Base-by-base conservation (phyloP, 2,888 invertebrate genomes). In the Melinaea menophilus region DNA sequence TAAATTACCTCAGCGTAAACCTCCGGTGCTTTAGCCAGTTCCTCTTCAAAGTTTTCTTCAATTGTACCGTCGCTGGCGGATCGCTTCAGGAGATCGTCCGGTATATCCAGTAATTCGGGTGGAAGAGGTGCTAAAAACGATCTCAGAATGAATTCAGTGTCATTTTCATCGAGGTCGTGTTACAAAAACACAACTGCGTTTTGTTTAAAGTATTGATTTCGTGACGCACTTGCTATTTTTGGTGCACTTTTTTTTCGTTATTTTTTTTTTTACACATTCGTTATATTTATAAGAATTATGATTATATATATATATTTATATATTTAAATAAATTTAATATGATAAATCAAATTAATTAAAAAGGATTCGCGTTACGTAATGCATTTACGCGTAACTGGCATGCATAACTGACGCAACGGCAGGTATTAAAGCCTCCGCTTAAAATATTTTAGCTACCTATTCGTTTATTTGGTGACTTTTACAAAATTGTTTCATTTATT, bases 31-130 rank as follows among this genome's bases (percentile, higher is more conserved):
- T 92, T 92, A 9, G 95, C 96, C 22, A 97, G 91, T 77, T 96
- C 96, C 79, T 96, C 95, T 82, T 97, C 97, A 85, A 96, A 97
- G 82, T 97, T 97, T 77, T 97, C 97, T 78, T 97, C 97, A 67
- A 96, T 95, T 2, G 96, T 95, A 60, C 97, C 97, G 85, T 97
- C 97, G 65, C 96, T 95, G 58, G 95, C 94, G 4, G 96, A 95
- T 55, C 79, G 79, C 51, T 80, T 75, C 4, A 86, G 66, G 35
- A 81, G 74, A 35, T 81, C 81, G 5, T 85, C 86, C 0, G 83
- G 74, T 13, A 87, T 74, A 62, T 85, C 83, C 57, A 88, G 70
- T n/a, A 88, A 73, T 62, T 88, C 86, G 0, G 87, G 84, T 0
- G 88, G 86, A n/a, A 87, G 73, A 0, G 86, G 85, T 2, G 83